Conservation (phyloP, 2,888 invertebrate genomes). For the Cheilosia soror region DNA sequence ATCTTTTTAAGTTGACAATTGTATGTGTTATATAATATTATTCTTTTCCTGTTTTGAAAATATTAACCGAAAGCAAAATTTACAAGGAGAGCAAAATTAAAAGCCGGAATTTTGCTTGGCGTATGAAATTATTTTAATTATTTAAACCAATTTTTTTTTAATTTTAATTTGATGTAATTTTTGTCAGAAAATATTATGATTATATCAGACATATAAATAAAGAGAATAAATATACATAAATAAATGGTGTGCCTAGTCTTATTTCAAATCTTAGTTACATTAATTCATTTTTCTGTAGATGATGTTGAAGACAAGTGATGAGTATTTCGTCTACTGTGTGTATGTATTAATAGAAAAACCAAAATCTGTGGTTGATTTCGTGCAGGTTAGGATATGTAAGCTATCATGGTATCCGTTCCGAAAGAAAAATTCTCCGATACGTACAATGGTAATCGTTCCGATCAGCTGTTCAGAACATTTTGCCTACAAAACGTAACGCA, state of each 20-base stretch:
- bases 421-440: too few species aligned
- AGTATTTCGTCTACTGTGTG: too few species aligned
- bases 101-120: conserved; percentile 24
- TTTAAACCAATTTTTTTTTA: conserved; percentile 54
- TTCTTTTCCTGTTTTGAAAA: conserved; percentile 40
- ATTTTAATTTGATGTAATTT: conserved; percentile 46
- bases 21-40: conserved; percentile 44
- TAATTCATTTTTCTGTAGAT: not conserved
- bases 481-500: too few species aligned
- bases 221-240: conserved; percentile 32
- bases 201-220: conserved; percentile 53
- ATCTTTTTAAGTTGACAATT: conserved; percentile 33
- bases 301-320: too few species aligned
- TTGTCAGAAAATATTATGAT: conserved; percentile 36
- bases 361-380: too few species aligned
- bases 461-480: too few species aligned
- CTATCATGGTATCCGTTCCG: too few species aligned
- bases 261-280: not conserved
- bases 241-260: not conserved
- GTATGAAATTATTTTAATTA: conserved; percentile 44
- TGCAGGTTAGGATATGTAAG: too few species aligned
- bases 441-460: too few species aligned
- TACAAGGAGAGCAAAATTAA: not conserved
- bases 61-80: conserved; percentile 11
- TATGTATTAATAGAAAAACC: too few species aligned